phyloP scores from a whole-genome alignment of 1,140 invertebrate genomes.

The Physella acuta region DNA sequence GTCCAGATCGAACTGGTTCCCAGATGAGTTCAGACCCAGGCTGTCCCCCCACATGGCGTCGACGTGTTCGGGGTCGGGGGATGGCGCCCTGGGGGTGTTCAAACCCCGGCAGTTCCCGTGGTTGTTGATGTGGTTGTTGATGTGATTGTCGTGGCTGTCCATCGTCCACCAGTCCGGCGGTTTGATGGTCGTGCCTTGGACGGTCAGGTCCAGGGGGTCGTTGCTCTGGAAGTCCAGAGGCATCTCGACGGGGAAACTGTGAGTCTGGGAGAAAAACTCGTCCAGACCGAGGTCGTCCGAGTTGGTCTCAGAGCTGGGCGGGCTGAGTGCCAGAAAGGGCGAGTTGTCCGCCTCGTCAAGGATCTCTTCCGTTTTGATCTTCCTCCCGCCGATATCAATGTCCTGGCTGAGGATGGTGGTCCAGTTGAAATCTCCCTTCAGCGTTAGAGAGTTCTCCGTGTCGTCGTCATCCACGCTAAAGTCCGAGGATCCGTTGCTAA shows the following conservation, averaged over 20 bases:
- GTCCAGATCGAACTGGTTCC: constrained; percentile 54
- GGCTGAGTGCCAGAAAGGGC: constrained; percentile 50
- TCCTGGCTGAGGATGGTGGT: constrained; percentile 62
- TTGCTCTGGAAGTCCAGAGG: constrained; percentile 45
- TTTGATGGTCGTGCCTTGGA: constrained; percentile 51
- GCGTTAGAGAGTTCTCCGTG: constrained; percentile 29
- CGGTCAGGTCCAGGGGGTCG: constrained; percentile 51
- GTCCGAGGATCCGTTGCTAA: constrained; percentile 33
- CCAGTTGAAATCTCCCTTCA: constrained; percentile 59
- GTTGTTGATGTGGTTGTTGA: constrained; percentile 23
- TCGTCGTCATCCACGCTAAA: constrained; percentile 37
- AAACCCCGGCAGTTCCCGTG: constrained; percentile 39
- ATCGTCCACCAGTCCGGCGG: constrained; percentile 58
- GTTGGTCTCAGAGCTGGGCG: constrained; percentile 53
- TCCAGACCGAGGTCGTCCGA: constrained; percentile 50
- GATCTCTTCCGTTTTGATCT: constrained; percentile 58
- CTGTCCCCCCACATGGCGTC: constrained; percentile 49
- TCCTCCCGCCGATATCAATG: constrained; percentile 58
- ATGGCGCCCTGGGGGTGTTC: constrained; percentile 44
- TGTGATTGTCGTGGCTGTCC: constrained; percentile 39
- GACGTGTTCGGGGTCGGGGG: constrained; percentile 36
- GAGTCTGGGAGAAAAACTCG: constrained; percentile 46
- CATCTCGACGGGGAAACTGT: constrained; percentile 35
- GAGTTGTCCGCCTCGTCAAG: constrained; percentile 40
- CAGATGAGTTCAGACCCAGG: constrained; percentile 41